Conservation (phyloP, 1,140 invertebrate species). For the Zaprionus gabonicus region DNA sequence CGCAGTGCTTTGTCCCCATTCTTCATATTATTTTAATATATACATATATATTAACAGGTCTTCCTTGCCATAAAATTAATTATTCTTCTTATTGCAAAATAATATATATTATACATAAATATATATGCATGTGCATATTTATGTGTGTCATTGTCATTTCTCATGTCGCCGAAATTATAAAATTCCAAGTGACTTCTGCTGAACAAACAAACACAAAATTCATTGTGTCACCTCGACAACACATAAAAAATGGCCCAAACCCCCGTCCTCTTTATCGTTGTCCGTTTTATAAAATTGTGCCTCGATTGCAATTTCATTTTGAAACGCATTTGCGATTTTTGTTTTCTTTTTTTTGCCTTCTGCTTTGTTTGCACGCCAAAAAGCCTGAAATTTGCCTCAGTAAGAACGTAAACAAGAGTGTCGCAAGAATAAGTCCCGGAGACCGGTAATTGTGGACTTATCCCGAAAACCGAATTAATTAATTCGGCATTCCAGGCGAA, state of each 20-base stretch:
- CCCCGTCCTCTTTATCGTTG: slow-evolving; percentile 25
- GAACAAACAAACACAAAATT: slow-evolving; percentile 70
- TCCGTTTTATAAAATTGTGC: slow-evolving; percentile 56
- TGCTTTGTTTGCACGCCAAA: slow-evolving; percentile 29
- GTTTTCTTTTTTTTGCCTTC: background rate
- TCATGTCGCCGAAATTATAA: slow-evolving; percentile 42
- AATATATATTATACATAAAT: background rate
- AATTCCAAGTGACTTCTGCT: slow-evolving; percentile 56
- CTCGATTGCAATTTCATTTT: slow-evolving; percentile 57
- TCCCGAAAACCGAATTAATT: slow-evolving; percentile 55
- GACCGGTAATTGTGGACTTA: slow-evolving; percentile 7
- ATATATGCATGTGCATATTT: background rate
- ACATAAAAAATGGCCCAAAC: slow-evolving; percentile 11
- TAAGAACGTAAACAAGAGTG: slow-evolving; percentile 59
- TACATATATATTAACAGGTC: background rate
- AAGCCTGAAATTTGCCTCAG: slow-evolving; percentile 26
- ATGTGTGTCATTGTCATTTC: slow-evolving; percentile 66
- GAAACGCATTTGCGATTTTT: no score
- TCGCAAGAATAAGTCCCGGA: slow-evolving; percentile 57
- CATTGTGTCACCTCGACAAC: slow-evolving; percentile 69
- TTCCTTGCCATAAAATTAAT: background rate
- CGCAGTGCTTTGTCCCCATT: background rate
- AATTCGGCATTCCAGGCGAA: slow-evolving; percentile 53
- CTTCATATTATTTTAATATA: background rate
- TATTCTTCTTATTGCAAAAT: background rate